These are phyloP conservation scores for Drosophila atripex DNA, from an alignment of 2,888 invertebrate genomes.

Conservation along the genomic window DNA sequence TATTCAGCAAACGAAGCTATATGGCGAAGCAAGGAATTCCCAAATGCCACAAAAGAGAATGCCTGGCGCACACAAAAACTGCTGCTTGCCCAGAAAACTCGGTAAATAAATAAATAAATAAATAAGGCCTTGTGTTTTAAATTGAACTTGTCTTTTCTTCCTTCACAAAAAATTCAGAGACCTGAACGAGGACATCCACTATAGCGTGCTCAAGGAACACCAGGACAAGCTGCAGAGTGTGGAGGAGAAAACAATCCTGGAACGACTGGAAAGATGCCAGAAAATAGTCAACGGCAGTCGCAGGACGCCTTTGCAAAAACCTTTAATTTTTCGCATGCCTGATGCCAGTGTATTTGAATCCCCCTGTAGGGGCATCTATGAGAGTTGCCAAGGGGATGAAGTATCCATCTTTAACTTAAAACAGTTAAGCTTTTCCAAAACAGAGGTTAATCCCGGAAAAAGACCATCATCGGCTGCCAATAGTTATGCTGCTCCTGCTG, in stretches of 20 bases:
- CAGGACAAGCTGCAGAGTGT: conserved; percentile 25
- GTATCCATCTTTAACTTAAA: neutral
- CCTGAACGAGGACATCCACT: conserved; percentile 2
- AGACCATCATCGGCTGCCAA: neutral
- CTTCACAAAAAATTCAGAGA: conserved; percentile 25
- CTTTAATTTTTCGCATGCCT: neutral
- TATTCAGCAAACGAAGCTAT: conserved; percentile 41
- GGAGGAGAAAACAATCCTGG: conserved; percentile 8
- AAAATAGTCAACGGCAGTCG: conserved; percentile 19
- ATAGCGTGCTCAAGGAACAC: conserved; percentile 46
- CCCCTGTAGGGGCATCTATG: conserved; percentile 47
- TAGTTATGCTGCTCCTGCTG: neutral
- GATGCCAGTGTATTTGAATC: conserved; percentile 22
- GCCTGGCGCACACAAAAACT: conserved; percentile 67
- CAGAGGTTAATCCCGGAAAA: neutral
- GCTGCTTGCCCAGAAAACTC: conserved; percentile 50
- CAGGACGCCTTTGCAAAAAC: neutral
- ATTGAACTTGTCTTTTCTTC: neutral
- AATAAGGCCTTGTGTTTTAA: neutral
- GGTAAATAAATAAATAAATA: conserved; percentile 37
- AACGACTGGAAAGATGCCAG: conserved; percentile 44
- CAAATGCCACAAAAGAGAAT: conserved; percentile 29
- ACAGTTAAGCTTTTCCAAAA: neutral
- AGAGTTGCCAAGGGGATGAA: conserved; percentile 48
- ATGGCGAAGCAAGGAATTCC: conserved; percentile 7